Conservation (phyloP, 2,797 vertebrate species). For the Craterocephalus amniculus region DNA sequence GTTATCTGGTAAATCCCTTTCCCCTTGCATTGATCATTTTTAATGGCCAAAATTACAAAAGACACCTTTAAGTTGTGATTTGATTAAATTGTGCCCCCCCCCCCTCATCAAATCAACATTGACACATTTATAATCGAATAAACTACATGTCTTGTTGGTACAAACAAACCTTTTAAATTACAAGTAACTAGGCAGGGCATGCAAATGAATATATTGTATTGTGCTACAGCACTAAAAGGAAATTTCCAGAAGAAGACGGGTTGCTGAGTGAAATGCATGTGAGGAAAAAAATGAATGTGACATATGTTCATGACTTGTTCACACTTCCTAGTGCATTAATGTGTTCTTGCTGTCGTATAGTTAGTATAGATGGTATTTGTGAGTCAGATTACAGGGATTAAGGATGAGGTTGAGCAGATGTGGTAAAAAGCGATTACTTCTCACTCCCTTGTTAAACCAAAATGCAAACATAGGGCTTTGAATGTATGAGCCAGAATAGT, state of each 20-base stretch:
- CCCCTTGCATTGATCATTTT: too few relatives aligned
- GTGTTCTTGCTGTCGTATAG: neutral
- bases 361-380: neutral
- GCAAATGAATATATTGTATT: neutral
- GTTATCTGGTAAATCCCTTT: too few relatives aligned
- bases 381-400: neutral
- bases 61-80: too few relatives aligned
- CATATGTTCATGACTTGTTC: conserved; percentile 12
- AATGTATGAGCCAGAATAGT: neutral
- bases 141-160: conserved; percentile 5
- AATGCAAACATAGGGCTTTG: neutral
- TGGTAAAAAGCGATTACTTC: neutral
- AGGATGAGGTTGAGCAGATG: neutral
- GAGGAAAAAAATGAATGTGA: neutral
- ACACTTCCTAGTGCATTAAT: neutral
- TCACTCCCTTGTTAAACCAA: neutral
- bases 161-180: conserved; percentile 19
- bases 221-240: neutral
- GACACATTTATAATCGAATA: neutral
- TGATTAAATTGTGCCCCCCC: too few relatives aligned
- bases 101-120: too few relatives aligned
- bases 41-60: too few relatives aligned
- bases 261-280: neutral
- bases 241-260: neutral
- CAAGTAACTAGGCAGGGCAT: neutral